Conservation (phyloP, 2,888 invertebrate genomes). For the Plagiodera versicolora region DNA sequence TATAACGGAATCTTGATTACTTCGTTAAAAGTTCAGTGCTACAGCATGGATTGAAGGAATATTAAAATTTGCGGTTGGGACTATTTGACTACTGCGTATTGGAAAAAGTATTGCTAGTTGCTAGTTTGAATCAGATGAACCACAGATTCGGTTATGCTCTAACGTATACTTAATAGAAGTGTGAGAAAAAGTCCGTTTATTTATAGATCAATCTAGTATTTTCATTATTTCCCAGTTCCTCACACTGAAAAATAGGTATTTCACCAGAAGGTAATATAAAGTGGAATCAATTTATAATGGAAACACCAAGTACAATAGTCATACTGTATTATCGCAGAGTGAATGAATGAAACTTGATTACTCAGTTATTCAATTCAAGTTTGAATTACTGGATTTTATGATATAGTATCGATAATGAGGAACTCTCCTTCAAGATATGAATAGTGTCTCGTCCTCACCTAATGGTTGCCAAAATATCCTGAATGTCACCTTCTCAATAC, state of each 20-base stretch:
- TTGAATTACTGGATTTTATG: no score
- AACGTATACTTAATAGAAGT: conserved; percentile 15
- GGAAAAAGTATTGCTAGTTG: conserved; percentile 16
- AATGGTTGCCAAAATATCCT: no score
- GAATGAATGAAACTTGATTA: no score
- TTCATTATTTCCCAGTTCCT: background rate
- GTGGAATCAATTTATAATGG: no score
- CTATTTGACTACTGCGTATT: conserved; percentile 12
- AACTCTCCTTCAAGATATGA: no score
- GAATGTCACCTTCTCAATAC: no score
- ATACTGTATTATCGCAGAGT: no score
- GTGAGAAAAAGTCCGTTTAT: conserved; percentile 20
- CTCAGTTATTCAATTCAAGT: no score
- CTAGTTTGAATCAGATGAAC: conserved; percentile 18
- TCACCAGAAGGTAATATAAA: no score
- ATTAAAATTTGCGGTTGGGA: conserved; percentile 9
- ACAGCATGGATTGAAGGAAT: conserved; percentile 1
- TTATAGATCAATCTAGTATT: background rate
- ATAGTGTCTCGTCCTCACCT: no score
- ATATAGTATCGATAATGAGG: no score
- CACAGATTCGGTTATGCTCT: conserved; percentile 22
- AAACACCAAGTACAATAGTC: no score
- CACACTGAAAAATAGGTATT: background rate
- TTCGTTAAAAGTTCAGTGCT: background rate
- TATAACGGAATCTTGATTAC: conserved; percentile 22